Base-by-base conservation (phyloP, 1,140 invertebrate species). In the Drosophila parabipectinata region DNA sequence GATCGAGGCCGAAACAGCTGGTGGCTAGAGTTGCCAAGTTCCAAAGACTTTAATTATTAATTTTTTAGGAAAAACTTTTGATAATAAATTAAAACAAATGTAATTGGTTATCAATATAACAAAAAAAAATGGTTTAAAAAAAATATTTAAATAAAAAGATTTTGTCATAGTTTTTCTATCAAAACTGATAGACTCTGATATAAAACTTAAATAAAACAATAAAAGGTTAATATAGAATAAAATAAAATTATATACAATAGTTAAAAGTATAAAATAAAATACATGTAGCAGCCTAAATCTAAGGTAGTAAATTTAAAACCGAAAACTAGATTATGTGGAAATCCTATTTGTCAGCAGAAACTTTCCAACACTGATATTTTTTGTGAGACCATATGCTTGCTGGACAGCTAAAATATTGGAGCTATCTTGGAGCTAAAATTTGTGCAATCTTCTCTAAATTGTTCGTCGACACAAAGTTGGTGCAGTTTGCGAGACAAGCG, bases 1-100 rank as follows among this genome's bases (percentile, higher is more conserved):
- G 44, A 58, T 53, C 51, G 15, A 24, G 67, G 61, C 61, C 39
- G 28, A 10, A 34, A 55, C 79, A 39, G 37, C 37, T 72, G 66
- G 26, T 44, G 12, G 1, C 0, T 24, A 32, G 51, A 12, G 66
- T 48, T 67, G 41, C 15, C 41, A 10, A 32, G 9, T n/a, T 18
- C 1, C 8, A 10, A 30, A 10, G n/a, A 5, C 2, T 15, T 7
- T 30, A 30, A 4, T 30, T 30, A 30, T 7, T 21, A 21, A 3
- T 3, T 3, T 3, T 21, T 21, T 21, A 21, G 21, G 3, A 3
- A 21, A 21, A 21, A 21, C 2, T 37, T 37, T 37, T 37, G 0
- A 37, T 37, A 12, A 1, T 7, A 28, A 1, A 7, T 28, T 7
- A 28, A 6, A 28, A 7, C 1, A 28, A 6, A 28, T 28, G 7